A percentile compares a stretch with the other conserved stretches of the same genome.
Conservation (phyloP, 2,888 invertebrate genomes). For the Sylvicola fuscatus region DNA sequence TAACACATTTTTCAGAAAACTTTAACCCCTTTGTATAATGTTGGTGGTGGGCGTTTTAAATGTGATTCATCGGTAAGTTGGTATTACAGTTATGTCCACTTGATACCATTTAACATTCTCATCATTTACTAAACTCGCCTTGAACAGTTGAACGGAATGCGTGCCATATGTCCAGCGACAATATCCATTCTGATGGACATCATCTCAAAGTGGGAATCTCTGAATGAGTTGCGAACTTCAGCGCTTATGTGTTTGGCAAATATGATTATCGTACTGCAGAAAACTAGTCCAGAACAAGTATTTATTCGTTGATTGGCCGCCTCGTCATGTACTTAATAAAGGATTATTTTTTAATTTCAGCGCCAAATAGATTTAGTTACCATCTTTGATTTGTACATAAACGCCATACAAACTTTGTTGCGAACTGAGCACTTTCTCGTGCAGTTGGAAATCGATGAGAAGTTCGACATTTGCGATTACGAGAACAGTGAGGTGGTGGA, state of each 20-base stretch:
- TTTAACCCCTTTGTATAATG: no score
- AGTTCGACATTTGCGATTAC: constrained; percentile 15
- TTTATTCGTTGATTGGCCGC: constrained; percentile 5
- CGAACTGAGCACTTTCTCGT: constrained; percentile 17
- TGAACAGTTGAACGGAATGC: constrained; percentile 32
- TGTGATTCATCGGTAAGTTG: no score
- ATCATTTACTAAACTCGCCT: no score
- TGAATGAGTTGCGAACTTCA: constrained; percentile 22
- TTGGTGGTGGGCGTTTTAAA: no score
- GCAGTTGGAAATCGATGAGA: constrained; percentile 8
- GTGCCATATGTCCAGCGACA: constrained; percentile 38
- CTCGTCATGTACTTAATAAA: constrained; percentile 3
- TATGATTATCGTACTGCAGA: constrained; percentile 33
- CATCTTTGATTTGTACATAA: constrained; percentile 24
- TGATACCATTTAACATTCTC: no score
- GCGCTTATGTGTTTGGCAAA: constrained; percentile 31
- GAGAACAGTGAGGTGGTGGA: constrained; percentile 14
- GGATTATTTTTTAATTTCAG: constrained; percentile 16
- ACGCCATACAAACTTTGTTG: constrained; percentile 20
- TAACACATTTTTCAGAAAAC: no score
- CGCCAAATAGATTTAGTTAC: constrained; percentile 34
- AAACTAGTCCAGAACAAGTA: constrained; percentile 32
- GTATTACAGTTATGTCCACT: no score
- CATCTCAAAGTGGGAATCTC: constrained; percentile 25
- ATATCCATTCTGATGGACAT: constrained; percentile 32